These are phyloP conservation scores for Notolabrus celidotus DNA, from an alignment of 2,797 vertebrate genomes.

Conservation along the genomic window DNA sequence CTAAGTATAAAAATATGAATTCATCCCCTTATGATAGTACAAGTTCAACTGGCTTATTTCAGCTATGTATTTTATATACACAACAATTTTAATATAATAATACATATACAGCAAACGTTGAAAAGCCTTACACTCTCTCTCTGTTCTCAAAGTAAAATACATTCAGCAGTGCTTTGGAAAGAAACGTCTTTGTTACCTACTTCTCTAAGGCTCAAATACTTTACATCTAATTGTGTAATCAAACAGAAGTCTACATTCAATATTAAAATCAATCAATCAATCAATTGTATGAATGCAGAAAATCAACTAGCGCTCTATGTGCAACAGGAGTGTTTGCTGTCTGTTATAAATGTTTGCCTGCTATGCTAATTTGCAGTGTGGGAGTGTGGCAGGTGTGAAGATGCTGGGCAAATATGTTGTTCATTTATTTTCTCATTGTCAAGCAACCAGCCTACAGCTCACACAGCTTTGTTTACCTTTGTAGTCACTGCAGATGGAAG, in stretches of 20 bases:
- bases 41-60: too few relatives aligned
- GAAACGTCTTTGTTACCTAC: too few relatives aligned
- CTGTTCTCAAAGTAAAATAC: not conserved
- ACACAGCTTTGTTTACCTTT: slow-evolving; percentile 60
- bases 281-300: not conserved
- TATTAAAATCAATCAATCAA: not conserved
- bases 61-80: too few relatives aligned
- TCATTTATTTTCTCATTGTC: slow-evolving; percentile 70
- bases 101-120: not conserved
- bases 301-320: slow-evolving; percentile 17
- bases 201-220: too few relatives aligned
- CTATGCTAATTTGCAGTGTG: slow-evolving; percentile 46
- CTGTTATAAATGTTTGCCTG: slow-evolving; percentile 46
- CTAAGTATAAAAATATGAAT: too few relatives aligned
- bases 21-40: too few relatives aligned
- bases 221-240: not conserved
- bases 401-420: slow-evolving; percentile 61
- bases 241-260: not conserved
- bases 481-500: slow-evolving; percentile 49
- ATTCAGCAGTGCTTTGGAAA: not conserved
- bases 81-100: slow-evolving; percentile 5
- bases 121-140: not conserved
- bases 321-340: slow-evolving; percentile 27
- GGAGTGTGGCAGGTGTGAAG: slow-evolving; percentile 64
- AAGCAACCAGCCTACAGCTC: slow-evolving; percentile 54